phyloP scores from a whole-genome alignment of 2,797 vertebrate species.

The Pantherophis alleghaniensis region DNA sequence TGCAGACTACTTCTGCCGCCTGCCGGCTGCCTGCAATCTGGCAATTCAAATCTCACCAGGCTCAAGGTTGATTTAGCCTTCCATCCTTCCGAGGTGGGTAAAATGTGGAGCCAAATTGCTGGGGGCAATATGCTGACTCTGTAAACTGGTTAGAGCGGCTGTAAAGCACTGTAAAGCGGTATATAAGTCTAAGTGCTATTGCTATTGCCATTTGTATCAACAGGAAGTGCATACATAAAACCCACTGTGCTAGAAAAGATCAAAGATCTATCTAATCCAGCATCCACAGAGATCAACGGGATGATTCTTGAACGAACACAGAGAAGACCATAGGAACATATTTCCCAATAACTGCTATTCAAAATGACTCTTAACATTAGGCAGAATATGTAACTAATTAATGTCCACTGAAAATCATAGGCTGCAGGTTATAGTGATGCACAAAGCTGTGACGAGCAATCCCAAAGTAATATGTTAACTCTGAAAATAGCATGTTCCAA shows the following conservation, averaged over 20 bases:
- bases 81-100: too few relatives aligned
- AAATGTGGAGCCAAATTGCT: too few relatives aligned
- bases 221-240: not conserved
- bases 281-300: not conserved
- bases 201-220: not conserved
- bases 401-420: not conserved
- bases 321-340: not conserved
- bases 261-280: not conserved
- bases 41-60: too few relatives aligned
- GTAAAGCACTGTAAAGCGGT: too few relatives aligned
- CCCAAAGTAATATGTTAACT: not conserved
- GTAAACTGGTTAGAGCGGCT: too few relatives aligned
- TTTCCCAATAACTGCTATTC: not conserved
- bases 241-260: not conserved
- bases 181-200: too few relatives aligned
- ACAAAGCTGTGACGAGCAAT: not conserved
- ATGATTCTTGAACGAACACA: not conserved
- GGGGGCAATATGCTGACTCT: too few relatives aligned
- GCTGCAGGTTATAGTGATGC: not conserved
- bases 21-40: too few relatives aligned
- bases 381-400: too few relatives aligned
- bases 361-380: not conserved
- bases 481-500: not conserved
- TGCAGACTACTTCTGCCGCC: too few relatives aligned
- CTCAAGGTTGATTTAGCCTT: too few relatives aligned